Evolutionary conservation across 1,140 invertebrate genomes (phyloP), one percentile per base, ranked within the genome.

Genomic region (Procambarus clarkii): DNA sequence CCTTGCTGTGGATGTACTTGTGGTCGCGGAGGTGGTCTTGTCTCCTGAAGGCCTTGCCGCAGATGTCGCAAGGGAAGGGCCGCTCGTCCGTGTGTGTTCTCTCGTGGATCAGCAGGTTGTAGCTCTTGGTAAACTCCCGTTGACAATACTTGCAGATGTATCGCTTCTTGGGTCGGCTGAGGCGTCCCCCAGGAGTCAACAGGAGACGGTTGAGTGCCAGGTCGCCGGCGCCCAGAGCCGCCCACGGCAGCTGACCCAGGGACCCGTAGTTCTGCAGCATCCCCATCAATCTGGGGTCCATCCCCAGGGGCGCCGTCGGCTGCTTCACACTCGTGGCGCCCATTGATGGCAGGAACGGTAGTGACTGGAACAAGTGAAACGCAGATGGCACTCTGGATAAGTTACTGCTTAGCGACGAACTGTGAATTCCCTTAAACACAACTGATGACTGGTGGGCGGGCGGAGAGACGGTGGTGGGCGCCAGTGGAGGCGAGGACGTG

Each of bases 121-220:
- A 93, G 60, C 88, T 91, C 86, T 93, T 93, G 86, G 87, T 93
- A 81, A 93, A 93, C 86, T 93, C 89, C 34, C 92, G 89, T 46
- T 93, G 90, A 50, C 92, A 93, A 64, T 90, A 93, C 90, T 93
- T 93, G 86, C 92, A 93, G 89, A 93, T 93, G 82, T 98, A 99
- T 95, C 99, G 97, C 96, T 98, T 98, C 96, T 98, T 98, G 95
- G 98, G 97, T 95, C 98, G 96, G 96, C 97, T 98, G 54, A 91
- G 90, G 77, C 90, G 84, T 46, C 90, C 90, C 46, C 77, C 85
- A 69, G 90, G 90, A 21, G 90, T 86, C 78, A 91, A 84, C 60
- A 91, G 79, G 50, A 91, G 84, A 54, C 90, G 90, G 85, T 86
- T 91, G 44, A 91, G 90, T 69, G 84, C 84, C 60, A 91, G 77